Evolutionary conservation across 2,888 invertebrate genomes (phyloP).

Genomic region (Prosopocoilus inquinatus): DNA sequence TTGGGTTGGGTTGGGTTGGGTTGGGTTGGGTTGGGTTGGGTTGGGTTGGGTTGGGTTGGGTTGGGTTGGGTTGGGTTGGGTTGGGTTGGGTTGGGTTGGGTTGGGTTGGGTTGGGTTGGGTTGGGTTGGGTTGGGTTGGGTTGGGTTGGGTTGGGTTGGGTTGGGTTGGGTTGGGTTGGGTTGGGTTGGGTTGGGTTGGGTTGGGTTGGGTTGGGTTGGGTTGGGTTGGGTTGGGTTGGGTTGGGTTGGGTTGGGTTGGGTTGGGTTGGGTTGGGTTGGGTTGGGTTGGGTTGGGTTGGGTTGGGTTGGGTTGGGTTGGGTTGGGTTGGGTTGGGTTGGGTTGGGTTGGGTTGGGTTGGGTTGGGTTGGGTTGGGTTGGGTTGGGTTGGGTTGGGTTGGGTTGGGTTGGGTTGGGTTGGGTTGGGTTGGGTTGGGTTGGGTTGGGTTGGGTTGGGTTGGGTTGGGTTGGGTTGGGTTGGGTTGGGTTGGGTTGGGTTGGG

Average conservation of each 20-base stretch:
- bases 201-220: conserved; percentile 10
- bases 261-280: background rate
- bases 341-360: conserved; percentile 26
- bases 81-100: background rate
- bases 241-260: conserved; percentile 8
- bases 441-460: too few relatives aligned
- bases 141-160: conserved; percentile 1
- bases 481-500: too few relatives aligned
- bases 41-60: background rate
- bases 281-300: conserved; percentile 4
- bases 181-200: conserved; percentile 5
- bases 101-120: background rate
- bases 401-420: too few relatives aligned
- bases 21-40: conserved; percentile 9
- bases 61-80: conserved; percentile 3
- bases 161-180: background rate
- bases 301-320: conserved; percentile 4
- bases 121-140: conserved; percentile 2
- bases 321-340: conserved; percentile 8
- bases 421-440: too few relatives aligned
- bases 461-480: too few relatives aligned
- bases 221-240: conserved; percentile 11
- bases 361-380: conserved; percentile 13
- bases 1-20: conserved; percentile 9
- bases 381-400: conserved; percentile 16